Percentiles rank a stretch among this genome's conserved stretches.
These are phyloP conservation scores for Pseudorhiza aurosa DNA, from an alignment of 30 jellyfish, hydroid and myxozoan species.

Conservation along the genomic window DNA sequence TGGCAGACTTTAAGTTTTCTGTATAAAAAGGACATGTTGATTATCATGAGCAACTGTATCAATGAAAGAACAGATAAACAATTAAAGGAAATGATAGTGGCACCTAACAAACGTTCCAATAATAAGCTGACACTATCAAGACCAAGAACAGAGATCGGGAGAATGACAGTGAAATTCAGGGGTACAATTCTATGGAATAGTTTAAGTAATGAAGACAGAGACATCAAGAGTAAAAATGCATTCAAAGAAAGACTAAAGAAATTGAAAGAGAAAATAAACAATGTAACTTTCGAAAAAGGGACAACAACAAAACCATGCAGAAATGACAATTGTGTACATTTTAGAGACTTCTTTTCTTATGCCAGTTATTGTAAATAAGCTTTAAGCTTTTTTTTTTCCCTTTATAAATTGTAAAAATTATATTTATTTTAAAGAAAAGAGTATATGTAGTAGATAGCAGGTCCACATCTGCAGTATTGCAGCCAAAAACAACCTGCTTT, in stretches of 20 bases:
- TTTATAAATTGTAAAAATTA: not conserved
- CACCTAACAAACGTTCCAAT: constrained; percentile 14
- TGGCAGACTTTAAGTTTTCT: constrained; percentile 27
- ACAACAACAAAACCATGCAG: constrained; percentile 24
- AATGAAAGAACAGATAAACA: constrained; percentile 22
- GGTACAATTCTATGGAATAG: constrained; percentile 2
- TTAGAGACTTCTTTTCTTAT: constrained; percentile 19
- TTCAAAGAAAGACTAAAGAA: constrained; percentile 22
- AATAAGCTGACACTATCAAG: constrained; percentile 17
- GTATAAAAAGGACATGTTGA: constrained; percentile 14
- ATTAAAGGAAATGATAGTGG: constrained; percentile 20
- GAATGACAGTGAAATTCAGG: constrained; percentile 11
- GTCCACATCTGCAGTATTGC: constrained; percentile 6
- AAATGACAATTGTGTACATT: constrained; percentile 8
- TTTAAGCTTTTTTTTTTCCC: not conserved
- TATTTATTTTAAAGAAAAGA: not conserved
- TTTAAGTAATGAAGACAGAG: constrained; percentile 28
- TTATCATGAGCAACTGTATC: constrained; percentile 32
- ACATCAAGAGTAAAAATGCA: constrained; percentile 1
- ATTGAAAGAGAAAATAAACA: constrained; percentile 19
- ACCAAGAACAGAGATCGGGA: constrained; percentile 19
- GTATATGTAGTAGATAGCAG: constrained; percentile 8
- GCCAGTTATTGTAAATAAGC: constrained; percentile 19
- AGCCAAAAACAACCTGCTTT: not conserved
- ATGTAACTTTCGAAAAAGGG: constrained; percentile 13